Evolutionary conservation across 2,797 vertebrate genomes (phyloP).

Genomic region (Coilia nasus): DNA sequence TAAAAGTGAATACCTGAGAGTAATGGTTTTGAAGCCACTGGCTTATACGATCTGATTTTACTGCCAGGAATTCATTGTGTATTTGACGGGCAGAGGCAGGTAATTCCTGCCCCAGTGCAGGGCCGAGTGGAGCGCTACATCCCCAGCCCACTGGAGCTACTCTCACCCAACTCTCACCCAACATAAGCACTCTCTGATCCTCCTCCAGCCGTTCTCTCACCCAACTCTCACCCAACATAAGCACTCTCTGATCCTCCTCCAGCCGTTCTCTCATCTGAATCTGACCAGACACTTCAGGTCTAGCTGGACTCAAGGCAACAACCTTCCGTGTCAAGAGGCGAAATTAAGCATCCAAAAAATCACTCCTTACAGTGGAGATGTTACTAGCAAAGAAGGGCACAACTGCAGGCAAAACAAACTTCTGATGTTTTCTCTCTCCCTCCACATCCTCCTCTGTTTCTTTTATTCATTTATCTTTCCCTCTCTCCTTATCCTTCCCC

Average conservation of each 20-base stretch:
- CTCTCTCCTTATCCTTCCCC: neutral
- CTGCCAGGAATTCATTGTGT: constrained; percentile 27
- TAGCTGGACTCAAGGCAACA: neutral
- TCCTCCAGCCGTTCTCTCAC: neutral
- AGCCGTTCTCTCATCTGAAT: neutral
- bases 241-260: neutral
- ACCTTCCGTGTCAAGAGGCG: neutral
- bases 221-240: constrained; percentile 13
- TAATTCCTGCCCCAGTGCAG: neutral
- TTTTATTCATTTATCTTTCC: neutral
- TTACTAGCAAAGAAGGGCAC: too few species aligned
- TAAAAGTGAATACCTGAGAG: constrained; percentile 19
- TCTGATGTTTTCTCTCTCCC: neutral
- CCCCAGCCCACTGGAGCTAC: constrained; percentile 2
- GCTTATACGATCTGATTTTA: constrained; percentile 34
- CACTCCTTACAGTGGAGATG: neutral
- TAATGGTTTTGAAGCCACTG: constrained; percentile 30
- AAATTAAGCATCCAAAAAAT: neutral
- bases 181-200: constrained; percentile 22
- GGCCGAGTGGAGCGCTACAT: neutral
- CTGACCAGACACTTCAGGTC: neutral
- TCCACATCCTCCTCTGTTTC: too few species aligned
- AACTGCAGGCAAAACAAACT: neutral
- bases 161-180: neutral
- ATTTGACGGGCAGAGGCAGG: constrained; percentile 17